Percentiles rank a stretch among this genome's conserved stretches.
Conservation (phyloP, 2,888 invertebrate genomes). For the Tetragonisca angustula region DNA sequence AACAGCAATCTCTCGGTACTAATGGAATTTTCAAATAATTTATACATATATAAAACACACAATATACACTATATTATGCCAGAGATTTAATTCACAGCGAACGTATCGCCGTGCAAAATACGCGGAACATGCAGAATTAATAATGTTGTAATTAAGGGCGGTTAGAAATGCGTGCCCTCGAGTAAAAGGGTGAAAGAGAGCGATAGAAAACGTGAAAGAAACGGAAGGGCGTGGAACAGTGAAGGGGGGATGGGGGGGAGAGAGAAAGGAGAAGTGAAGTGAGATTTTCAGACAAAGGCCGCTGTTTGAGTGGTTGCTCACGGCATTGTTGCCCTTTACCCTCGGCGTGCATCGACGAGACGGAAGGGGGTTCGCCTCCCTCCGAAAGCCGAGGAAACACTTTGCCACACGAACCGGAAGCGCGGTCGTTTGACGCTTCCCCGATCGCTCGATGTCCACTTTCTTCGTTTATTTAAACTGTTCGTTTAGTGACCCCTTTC, state of each 20-base stretch:
- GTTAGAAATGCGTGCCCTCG: not conserved
- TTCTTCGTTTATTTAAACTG: conserved; percentile 47
- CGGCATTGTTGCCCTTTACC: conserved; percentile 81
- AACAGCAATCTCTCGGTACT: too few relatives aligned
- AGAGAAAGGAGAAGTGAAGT: conserved; percentile 64
- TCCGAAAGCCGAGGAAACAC: conserved; percentile 72
- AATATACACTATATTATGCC: too few relatives aligned
- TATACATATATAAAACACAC: too few relatives aligned
- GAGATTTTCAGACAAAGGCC: conserved; percentile 77
- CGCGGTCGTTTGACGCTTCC: conserved; percentile 78
- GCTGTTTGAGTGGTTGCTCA: conserved; percentile 76
- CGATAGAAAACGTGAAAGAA: conserved; percentile 42
- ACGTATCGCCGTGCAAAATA: not conserved
- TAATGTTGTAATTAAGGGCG: conserved; percentile 28
- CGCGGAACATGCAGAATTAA: not conserved
- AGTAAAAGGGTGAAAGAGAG: not conserved
- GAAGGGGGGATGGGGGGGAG: conserved; percentile 19
- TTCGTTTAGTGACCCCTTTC: conserved; percentile 7
- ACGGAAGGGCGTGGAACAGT: conserved; percentile 38
- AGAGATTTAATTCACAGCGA: not conserved
- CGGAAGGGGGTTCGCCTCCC: conserved; percentile 61
- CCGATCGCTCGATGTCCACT: conserved; percentile 59
- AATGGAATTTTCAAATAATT: too few relatives aligned
- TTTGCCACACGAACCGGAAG: conserved; percentile 77
- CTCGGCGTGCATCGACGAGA: conserved; percentile 59